phyloP scores from a whole-genome alignment of 1,140 invertebrate species.

The Megalonaias nervosa region DNA sequence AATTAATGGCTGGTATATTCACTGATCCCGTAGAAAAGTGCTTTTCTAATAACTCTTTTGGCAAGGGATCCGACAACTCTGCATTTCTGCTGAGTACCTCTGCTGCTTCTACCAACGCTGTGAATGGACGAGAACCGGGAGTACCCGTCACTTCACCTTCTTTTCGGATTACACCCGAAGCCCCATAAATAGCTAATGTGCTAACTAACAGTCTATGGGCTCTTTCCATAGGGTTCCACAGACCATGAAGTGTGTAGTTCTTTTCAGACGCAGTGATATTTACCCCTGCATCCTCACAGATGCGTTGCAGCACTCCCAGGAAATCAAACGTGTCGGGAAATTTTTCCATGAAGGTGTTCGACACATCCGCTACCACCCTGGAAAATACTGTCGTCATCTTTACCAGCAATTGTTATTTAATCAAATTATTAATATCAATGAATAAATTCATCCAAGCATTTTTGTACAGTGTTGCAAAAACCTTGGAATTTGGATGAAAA shows the following conservation, averaged over 20 bases:
- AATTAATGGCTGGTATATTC: too few relatives aligned
- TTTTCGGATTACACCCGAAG: neutral
- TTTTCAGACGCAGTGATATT: slow-evolving; percentile 17
- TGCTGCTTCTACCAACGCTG: slow-evolving; percentile 33
- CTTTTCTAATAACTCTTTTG: too few relatives aligned
- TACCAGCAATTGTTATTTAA: too few relatives aligned
- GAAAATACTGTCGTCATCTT: slow-evolving; percentile 27
- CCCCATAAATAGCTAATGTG: slow-evolving; percentile 22
- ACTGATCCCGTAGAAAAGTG: too few relatives aligned
- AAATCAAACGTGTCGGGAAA: slow-evolving; percentile 24
- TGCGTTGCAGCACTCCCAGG: slow-evolving; percentile 17
- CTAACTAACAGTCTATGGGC: slow-evolving; percentile 23
- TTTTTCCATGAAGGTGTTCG: slow-evolving; percentile 12
- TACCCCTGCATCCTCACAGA: slow-evolving; percentile 18
- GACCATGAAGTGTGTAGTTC: slow-evolving; percentile 7
- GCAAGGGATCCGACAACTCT: neutral
- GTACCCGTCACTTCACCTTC: neutral
- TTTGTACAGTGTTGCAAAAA: too few relatives aligned
- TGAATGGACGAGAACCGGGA: slow-evolving; percentile 21
- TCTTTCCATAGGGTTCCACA: slow-evolving; percentile 8
- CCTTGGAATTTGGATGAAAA: too few relatives aligned
- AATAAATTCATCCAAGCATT: too few relatives aligned
- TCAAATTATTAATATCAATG: too few relatives aligned
- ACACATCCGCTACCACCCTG: slow-evolving; percentile 17
- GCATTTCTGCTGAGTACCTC: slow-evolving; percentile 30